Conservation (phyloP, 2,113 vertebrate genomes). For the Neopipo cinnamomea region DNA sequence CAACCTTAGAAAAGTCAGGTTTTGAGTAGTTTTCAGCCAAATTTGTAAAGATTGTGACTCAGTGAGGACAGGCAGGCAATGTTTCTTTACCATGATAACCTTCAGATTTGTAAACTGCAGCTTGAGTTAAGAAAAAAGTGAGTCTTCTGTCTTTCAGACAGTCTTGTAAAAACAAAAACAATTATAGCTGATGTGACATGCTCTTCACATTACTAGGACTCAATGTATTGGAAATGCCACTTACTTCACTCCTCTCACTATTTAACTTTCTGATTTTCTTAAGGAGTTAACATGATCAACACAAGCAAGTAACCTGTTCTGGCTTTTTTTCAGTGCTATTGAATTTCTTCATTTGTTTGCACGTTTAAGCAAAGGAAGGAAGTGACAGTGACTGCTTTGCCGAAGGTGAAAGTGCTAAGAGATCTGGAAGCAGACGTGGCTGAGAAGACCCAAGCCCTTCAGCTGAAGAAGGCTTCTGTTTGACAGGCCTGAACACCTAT, state of each 20-base stretch:
- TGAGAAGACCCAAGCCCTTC: neutral
- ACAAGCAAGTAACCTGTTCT: neutral
- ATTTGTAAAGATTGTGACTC: neutral
- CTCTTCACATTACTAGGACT: neutral
- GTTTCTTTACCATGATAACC: neutral
- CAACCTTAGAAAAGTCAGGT: neutral
- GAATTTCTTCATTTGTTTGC: neutral
- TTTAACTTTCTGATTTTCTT: neutral
- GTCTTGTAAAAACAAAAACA: neutral
- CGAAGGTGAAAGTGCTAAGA: neutral
- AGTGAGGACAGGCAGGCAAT: neutral
- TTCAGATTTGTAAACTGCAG: neutral
- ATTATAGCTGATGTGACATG: neutral
- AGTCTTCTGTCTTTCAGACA: neutral
- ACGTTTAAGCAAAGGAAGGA: neutral
- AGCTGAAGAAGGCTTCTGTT: neutral
- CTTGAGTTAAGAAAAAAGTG: neutral
- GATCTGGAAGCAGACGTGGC: neutral
- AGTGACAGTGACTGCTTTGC: neutral
- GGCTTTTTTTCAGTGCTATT: neutral
- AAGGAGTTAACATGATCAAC: slow-evolving; percentile 6
- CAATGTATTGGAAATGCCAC: neutral
- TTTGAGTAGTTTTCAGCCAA: neutral
- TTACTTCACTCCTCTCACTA: neutral
- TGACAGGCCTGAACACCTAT: neutral